A percentile compares a stretch with the other conserved stretches of the same genome.
phyloP scores from a whole-genome alignment of 2,888 invertebrate genomes.

The Xiphydria camelus region DNA sequence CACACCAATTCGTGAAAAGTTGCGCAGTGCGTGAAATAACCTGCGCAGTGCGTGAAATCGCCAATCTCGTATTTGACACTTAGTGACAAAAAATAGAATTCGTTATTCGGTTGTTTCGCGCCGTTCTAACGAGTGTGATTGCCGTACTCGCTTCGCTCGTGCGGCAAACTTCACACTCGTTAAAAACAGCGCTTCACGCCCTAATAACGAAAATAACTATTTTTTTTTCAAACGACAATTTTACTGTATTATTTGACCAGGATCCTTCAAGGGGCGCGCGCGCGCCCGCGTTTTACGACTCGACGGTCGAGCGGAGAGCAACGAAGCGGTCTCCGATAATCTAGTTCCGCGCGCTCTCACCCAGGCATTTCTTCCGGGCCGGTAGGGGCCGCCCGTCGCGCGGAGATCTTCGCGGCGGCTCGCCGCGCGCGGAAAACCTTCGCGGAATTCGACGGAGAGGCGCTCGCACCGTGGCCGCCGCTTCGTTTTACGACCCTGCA shows the following conservation, averaged over 20 bases:
- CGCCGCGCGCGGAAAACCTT: constrained; percentile 14
- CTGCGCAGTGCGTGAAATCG: too few species aligned
- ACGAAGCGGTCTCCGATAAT: constrained; percentile 6
- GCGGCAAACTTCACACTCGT: too few species aligned
- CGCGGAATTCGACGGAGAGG: constrained; percentile 10
- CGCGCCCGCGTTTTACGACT: neutral
- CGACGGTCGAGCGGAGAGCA: neutral
- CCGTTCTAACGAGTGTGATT: too few species aligned
- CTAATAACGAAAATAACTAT: neutral
- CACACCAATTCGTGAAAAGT: too few species aligned
- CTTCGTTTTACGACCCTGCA: neutral
- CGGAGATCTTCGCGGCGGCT: constrained; percentile 1
- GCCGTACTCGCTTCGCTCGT: too few species aligned
- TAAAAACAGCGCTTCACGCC: too few species aligned
- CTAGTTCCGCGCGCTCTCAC: constrained; percentile 8
- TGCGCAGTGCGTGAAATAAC: too few species aligned
- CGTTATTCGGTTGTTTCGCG: too few species aligned
- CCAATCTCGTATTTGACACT: too few species aligned
- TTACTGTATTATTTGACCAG: neutral
- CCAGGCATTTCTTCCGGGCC: constrained; percentile 9
- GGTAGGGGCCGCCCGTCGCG: neutral
- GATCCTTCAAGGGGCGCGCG: neutral
- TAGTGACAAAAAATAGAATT: too few species aligned
- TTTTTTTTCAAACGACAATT: neutral
- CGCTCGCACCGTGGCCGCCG: neutral